These are phyloP conservation scores for Meloidogyne hapla DNA, from an alignment of 1,140 invertebrate species.

Conservation along the genomic window DNA sequence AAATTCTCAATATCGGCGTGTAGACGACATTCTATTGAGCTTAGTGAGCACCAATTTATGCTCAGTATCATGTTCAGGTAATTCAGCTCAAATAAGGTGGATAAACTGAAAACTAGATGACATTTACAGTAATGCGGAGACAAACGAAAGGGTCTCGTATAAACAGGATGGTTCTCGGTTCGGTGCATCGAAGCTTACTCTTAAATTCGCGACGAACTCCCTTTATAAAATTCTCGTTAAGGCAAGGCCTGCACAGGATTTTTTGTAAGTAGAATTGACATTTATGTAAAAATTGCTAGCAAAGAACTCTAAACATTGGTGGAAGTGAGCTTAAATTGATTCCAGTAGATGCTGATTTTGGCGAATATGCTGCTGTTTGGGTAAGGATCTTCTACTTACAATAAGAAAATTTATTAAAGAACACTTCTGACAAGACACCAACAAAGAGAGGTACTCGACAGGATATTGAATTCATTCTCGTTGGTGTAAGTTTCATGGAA, in stretches of 20 bases:
- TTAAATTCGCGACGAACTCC: constrained; percentile 40
- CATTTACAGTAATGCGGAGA: constrained; percentile 39
- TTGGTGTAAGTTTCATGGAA: neutral
- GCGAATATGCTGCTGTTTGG: constrained; percentile 20
- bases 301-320: constrained; percentile 32
- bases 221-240: constrained; percentile 45
- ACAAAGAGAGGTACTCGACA: constrained; percentile 38
- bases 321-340: constrained; percentile 30
- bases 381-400: neutral
- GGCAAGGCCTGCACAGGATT: constrained; percentile 35
- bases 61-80: constrained; percentile 8
- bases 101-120: constrained; percentile 10
- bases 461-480: constrained; percentile 32
- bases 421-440: constrained; percentile 36
- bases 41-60: constrained; percentile 5
- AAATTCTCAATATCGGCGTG: constrained; percentile 28
- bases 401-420: constrained; percentile 2
- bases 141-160: constrained; percentile 38
- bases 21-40: constrained; percentile 22
- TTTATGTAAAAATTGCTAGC: neutral
- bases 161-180: constrained; percentile 45
- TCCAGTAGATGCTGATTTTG: constrained; percentile 7
- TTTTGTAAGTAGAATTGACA: constrained; percentile 35
- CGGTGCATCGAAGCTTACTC: constrained; percentile 33
- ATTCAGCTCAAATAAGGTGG: neutral